Evolutionary conservation across 2,888 invertebrate species (phyloP).

Genomic region (Papilio elwesi): DNA sequence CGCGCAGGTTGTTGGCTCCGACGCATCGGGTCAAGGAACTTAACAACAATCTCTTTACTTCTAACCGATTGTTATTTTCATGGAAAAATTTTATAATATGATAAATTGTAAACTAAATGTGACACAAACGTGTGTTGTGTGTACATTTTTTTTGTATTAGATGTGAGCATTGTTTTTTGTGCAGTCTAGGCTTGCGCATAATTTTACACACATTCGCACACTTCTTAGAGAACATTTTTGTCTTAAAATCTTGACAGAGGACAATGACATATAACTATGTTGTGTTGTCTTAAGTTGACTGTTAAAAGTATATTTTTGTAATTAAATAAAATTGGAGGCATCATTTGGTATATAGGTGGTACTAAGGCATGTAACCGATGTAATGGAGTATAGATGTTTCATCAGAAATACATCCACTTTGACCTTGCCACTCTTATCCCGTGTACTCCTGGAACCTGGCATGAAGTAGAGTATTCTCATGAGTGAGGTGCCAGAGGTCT

Average conservation of each 20-base stretch:
- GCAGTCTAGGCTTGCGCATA: not conserved
- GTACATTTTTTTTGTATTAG: not conserved
- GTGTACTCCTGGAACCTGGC: too few relatives aligned
- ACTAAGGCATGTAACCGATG: too few relatives aligned
- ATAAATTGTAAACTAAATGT: slow-evolving; percentile 12
- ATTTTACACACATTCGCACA: not conserved
- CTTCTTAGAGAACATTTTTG: not conserved
- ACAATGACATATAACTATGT: not conserved
- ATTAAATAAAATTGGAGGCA: too few relatives aligned
- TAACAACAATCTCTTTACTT: slow-evolving; percentile 25
- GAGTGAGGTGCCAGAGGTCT: too few relatives aligned
- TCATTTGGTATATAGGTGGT: too few relatives aligned
- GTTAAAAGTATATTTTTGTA: too few relatives aligned
- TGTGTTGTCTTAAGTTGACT: too few relatives aligned
- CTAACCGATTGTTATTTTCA: slow-evolving; percentile 21
- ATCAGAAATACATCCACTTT: too few relatives aligned
- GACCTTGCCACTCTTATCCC: too few relatives aligned
- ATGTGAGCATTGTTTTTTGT: not conserved
- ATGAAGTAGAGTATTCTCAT: too few relatives aligned
- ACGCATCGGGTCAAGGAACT: slow-evolving; percentile 27
- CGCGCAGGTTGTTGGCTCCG: slow-evolving; percentile 26
- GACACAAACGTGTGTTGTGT: not conserved
- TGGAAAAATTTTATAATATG: slow-evolving; percentile 17
- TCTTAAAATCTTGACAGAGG: not conserved
- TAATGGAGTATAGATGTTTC: too few relatives aligned